Evolutionary conservation across 1,140 invertebrate species (phyloP).

Genomic region (Brachionus angularis): DNA sequence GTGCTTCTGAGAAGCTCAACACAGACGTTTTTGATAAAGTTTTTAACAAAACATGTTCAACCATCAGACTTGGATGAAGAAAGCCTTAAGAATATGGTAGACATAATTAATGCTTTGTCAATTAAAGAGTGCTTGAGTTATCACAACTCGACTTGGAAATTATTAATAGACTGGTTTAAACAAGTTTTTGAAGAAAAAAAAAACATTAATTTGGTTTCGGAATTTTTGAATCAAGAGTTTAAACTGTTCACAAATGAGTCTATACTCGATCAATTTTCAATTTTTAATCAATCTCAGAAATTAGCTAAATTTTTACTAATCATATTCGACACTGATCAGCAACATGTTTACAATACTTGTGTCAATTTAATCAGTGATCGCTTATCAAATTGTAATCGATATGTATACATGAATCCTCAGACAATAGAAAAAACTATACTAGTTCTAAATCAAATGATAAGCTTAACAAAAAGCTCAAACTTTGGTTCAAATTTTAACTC

Average conservation of each 20-base stretch:
- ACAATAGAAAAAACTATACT: slow-evolving; percentile 24
- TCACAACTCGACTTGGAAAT: slow-evolving; percentile 32
- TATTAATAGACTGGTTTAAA: slow-evolving; percentile 23
- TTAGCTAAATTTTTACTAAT: slow-evolving; percentile 13
- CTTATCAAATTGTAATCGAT: slow-evolving; percentile 12
- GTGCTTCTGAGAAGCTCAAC: slow-evolving; percentile 34
- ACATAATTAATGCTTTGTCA: slow-evolving; percentile 22
- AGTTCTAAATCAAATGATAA: slow-evolving; percentile 5
- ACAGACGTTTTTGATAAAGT: slow-evolving; percentile 29
- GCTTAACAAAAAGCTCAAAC: background rate
- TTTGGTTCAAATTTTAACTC: background rate
- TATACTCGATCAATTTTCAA: slow-evolving; percentile 9
- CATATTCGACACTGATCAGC: background rate
- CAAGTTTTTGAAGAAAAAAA: background rate
- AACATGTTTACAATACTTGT: background rate
- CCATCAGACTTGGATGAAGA: background rate
- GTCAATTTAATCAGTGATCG: background rate
- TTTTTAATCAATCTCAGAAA: slow-evolving; percentile 4
- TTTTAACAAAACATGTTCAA: slow-evolving; percentile 11
- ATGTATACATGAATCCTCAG: background rate
- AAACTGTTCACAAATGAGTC: background rate
- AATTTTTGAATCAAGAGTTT: slow-evolving; percentile 11
- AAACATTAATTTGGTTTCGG: slow-evolving; percentile 9
- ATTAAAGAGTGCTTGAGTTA: slow-evolving; percentile 29
- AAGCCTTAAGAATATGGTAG: background rate